Evolutionary conservation across 2,888 invertebrate species (phyloP).

Genomic region (Trachelus iudaicus): DNA sequence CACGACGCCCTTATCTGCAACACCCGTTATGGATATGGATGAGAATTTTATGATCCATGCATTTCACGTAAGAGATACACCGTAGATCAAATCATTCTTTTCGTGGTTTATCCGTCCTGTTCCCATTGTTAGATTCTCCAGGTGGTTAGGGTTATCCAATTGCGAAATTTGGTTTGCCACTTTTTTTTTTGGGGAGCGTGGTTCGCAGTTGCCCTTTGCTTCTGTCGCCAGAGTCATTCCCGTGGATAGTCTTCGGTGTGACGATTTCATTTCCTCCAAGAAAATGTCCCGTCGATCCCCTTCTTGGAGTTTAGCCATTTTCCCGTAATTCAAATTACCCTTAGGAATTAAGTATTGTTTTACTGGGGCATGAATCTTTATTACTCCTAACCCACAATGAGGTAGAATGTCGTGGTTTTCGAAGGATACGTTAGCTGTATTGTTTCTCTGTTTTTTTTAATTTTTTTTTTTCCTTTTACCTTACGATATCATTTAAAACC

Average conservation of each 20-base stretch:
- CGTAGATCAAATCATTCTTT: neutral
- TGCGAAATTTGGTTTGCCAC: neutral
- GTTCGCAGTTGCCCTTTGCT: neutral
- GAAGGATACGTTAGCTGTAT: neutral
- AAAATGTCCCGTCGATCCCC: neutral
- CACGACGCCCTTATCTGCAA: constrained; percentile 35
- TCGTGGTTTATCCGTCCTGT: neutral
- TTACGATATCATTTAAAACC: constrained; percentile 38
- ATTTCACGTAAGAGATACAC: constrained; percentile 36
- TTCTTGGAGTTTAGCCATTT: neutral
- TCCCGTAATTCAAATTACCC: neutral
- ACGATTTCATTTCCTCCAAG: neutral
- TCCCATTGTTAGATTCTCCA: neutral
- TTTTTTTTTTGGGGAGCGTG: neutral
- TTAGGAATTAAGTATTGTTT: neutral
- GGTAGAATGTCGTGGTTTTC: neutral
- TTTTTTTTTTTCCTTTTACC: constrained; percentile 7
- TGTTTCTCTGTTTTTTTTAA: neutral
- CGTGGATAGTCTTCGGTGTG: neutral
- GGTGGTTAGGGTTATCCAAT: neutral
- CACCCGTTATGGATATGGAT: constrained; percentile 24
- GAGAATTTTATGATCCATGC: neutral
- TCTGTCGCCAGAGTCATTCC: neutral
- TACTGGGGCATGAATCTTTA: neutral
- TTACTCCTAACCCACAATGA: neutral